Base-by-base conservation (phyloP, 37 sponge, comb jelly and placozoan species). In the Spongia lamella region DNA sequence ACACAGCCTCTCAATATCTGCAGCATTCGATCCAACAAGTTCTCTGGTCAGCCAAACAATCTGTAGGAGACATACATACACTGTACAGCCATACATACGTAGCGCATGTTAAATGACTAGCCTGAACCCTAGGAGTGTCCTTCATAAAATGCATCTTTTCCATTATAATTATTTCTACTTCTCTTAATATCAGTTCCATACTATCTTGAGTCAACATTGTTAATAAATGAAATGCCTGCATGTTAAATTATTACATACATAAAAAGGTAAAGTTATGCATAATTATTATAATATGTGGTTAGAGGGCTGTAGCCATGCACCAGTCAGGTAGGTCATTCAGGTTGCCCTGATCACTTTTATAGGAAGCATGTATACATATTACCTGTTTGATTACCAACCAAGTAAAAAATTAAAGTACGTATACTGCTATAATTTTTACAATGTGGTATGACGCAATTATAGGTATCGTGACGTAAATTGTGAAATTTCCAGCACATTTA, bases 151-250 rank as follows among this genome's bases (percentile, higher is more conserved):
- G 76, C 69, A 85, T 86, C 87, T 92, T 95, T 63, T 92, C 93
- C 82, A 92, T 82, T 7, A 95, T 78, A 2, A 95, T 78, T 36
- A 58, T 67, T 80, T 95, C 90, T 1, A 80, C 29, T 11, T 47
- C 68, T 56, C 66, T 51, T 43, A 84, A 68, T 24, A 83, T 79
- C 7, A 78, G 39, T 50, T 53, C 63, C 83, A 96, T 58, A 36
- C 94, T 86, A 71, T 96, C 97, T 43, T 90, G 80, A 17, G 90
- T 73, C 31, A 96, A 72, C 51, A 96, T 50, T 16, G 87, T 81
- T 33, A 96, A 84, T 21, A 89, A 82, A 39, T 80, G 70, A 75
- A 89, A 96, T 13, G 62, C 34, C 94, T 93, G 67, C 0, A 57
- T 15, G 65, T 21, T 9, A 72, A 35, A 60, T 17, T 26, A 11